Percentiles rank a stretch among this genome's conserved stretches.
phyloP scores from a whole-genome alignment of 2,797 vertebrate species.

The Neomorphus geoffroyi region DNA sequence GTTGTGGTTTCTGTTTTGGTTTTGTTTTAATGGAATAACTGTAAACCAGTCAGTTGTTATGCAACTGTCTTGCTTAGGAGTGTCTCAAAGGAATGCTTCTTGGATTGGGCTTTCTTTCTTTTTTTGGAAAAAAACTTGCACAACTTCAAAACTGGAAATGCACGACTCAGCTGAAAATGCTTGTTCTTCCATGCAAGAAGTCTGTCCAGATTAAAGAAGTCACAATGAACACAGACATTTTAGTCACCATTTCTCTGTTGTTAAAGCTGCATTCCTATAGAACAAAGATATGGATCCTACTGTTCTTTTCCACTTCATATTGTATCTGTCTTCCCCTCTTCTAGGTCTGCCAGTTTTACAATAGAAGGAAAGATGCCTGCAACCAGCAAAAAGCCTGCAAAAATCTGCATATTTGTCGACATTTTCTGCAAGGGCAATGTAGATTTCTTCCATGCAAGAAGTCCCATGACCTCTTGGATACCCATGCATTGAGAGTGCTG shows the following conservation, averaged over 20 bases:
- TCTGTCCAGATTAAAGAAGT: neutral
- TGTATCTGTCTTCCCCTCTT: neutral
- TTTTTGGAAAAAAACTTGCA: neutral
- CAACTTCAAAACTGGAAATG: neutral
- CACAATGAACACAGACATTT: neutral
- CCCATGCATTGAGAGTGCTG: constrained; percentile 52
- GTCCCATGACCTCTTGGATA: constrained; percentile 76
- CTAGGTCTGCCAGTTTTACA: constrained; percentile 87
- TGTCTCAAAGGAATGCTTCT: neutral
- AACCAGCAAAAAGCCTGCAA: constrained; percentile 74
- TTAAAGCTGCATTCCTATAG: neutral
- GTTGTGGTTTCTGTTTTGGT: neutral
- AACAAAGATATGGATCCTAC: neutral
- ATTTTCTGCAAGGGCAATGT: constrained; percentile 82
- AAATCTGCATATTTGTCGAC: constrained; percentile 87
- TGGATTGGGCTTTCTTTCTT: neutral
- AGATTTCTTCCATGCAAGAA: constrained; percentile 78
- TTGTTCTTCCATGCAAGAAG: neutral
- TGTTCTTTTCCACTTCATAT: neutral
- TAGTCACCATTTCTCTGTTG: neutral
- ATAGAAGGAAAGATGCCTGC: constrained; percentile 80
- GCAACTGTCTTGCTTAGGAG: neutral
- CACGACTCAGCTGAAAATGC: neutral
- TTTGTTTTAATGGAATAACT: neutral
- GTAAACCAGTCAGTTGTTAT: neutral